Evolutionary conservation across 2,113 vertebrate species (phyloP), one percentile per base, ranked within the genome.

Genomic region (Rhabdomys dilectus): DNA sequence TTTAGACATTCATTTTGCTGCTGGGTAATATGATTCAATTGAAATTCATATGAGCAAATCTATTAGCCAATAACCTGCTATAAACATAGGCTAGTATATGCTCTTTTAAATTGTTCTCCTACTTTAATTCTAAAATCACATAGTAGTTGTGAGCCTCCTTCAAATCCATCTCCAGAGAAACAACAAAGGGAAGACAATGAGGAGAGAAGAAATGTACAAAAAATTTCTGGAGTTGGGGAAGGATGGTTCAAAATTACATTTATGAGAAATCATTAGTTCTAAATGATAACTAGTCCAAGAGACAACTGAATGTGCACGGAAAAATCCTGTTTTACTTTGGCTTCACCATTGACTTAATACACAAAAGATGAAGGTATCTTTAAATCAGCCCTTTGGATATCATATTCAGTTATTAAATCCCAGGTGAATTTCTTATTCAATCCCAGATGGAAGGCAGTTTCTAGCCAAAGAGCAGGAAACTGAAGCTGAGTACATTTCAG

Each of bases 1-100:
- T 94, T 90, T 45, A 93, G 95, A 82, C 31, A 45, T 22, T 68
- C 34, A 70, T 73, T 93, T 96, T 12, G 77, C 19, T 92, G 58
- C 31, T 85, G 84, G 53, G 31, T 77, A 92, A 58, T 92, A 48
- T 93, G 21, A 29, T 84, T 91, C 95, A 95, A 81, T 77, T 95
- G 39, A 89, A 68, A 89, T 45, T 51, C 75, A 93, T 82, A 72
- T n/a, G 4, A 87, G 6, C 45, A 87, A 73, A 77, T 89, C 34
- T 81, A 22, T 34, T 91, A 86, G 42, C 13, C 45, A 88, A 73
- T 21, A 48, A 58, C 86, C 68, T 62, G 31, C 29, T 94, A 62
- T 19, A 89, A 95, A 96, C 68, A 88, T 92, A 77, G 84, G 56
- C 21, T 73, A 92, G 34, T 31, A 17, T 84, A 81, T 70, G 64